phyloP scores from a whole-genome alignment of 2,113 vertebrate species.

The Trogon surrucura region DNA sequence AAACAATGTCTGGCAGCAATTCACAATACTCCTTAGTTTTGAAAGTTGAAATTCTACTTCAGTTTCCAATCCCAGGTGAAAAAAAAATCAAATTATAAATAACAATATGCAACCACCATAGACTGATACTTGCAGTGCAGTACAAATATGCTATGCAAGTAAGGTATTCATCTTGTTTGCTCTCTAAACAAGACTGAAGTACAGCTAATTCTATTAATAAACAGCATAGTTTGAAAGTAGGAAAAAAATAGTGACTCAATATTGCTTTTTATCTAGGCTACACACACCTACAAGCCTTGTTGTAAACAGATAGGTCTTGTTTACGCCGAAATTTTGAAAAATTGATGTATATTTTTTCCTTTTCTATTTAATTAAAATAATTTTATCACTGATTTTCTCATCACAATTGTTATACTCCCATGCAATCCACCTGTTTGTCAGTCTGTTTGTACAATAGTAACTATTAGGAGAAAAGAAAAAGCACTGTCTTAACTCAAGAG shows the following conservation, averaged over 20 bases:
- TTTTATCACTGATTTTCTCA: background rate
- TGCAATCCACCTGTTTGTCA: background rate
- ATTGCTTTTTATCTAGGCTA: fast-evolving
- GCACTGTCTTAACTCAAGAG: background rate
- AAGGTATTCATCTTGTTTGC: background rate
- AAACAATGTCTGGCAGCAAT: background rate
- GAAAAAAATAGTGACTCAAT: background rate
- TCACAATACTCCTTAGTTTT: background rate
- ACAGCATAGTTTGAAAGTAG: background rate
- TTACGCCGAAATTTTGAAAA: background rate
- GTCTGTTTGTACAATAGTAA: background rate
- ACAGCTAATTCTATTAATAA: background rate
- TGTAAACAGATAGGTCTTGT: background rate
- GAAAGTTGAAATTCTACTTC: background rate
- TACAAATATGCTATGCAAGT: background rate
- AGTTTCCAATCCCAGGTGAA: background rate
- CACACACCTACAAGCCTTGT: background rate
- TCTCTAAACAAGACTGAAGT: background rate
- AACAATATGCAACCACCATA: fast-evolving
- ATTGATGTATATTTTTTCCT: fast-evolving
- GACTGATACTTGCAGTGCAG: background rate
- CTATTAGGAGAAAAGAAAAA: background rate
- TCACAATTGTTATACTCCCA: background rate
- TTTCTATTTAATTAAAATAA: background rate
- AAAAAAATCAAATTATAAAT: background rate